Evolutionary conservation across 2,113 vertebrate genomes (phyloP), one percentile per base, ranked within the genome.

Genomic region (Poeciliopsis retropinna): DNA sequence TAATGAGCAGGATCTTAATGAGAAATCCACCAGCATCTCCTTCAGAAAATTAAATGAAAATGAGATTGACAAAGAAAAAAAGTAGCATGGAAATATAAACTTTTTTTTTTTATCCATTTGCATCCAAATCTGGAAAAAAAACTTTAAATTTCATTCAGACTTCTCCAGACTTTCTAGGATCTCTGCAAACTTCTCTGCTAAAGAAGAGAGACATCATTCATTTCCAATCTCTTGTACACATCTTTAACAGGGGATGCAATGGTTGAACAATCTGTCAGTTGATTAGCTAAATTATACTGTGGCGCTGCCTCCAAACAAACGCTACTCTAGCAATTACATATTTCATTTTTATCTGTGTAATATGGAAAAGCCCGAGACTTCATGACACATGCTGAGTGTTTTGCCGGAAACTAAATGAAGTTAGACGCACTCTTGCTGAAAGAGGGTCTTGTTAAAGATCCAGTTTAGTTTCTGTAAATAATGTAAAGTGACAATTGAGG

Each of bases 381-480:
- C 51, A n/a, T 57, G 51, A 57, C 51, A 57, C 51, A 63, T 66
- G 64, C 9, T 66, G 14, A 27, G 34, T 41, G 39, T 67, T 29
- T 67, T 67, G 39, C 17, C 28, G 5, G 6, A 34, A 54, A 63
- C 28, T 25, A 39, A 64, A 68, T 76, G 30, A 67, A 12, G 63
- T 68, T 28, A 75, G 61, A 74, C 39, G 27, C 30, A 70, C 28
- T 29, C 44, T 71, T 67, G 0, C 47, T 61, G 14, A 67, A 28
- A 69, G 32, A 54, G 70, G 11, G 32, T 67, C 62, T 64, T 67
- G 57, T 65, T 80, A 14, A 80, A 41, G 25, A 64, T 66, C 74
- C 64, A 69, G 74, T 64, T 69, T 61, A 28, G n/a, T 51, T 22
- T 47, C 31, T 28, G 28, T 34, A 51, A 28, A n/a, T 39, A 44